Conservation (phyloP, 2,888 invertebrate genomes). For the Entomobrya proxima region DNA sequence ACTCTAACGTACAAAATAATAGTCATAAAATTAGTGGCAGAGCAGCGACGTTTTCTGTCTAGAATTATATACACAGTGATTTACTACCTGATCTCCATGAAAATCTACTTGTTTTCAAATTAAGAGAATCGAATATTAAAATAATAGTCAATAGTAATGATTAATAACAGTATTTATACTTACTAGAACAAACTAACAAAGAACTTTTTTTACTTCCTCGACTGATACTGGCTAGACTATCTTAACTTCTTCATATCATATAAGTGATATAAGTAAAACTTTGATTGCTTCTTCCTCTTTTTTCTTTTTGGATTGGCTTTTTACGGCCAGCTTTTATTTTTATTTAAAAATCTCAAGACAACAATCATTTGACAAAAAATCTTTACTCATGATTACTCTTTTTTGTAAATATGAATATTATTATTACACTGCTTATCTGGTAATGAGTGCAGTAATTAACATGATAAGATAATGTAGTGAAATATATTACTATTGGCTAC, state of each 20-base stretch:
- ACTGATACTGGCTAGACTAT: background rate
- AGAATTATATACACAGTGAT: background rate
- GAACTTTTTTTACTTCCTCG: background rate
- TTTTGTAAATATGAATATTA: background rate
- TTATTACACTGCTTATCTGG: background rate
- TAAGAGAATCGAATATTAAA: background rate
- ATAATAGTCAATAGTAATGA: background rate
- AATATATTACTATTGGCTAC: conserved; percentile 5
- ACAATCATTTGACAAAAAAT: too few species aligned
- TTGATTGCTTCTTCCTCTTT: background rate
- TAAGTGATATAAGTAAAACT: background rate
- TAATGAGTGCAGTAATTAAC: background rate
- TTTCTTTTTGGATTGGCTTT: background rate
- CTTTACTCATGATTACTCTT: background rate
- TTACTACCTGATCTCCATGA: background rate
- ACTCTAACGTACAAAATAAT: background rate
- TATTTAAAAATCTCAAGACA: background rate
- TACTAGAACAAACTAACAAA: too few species aligned
- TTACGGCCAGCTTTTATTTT: background rate
- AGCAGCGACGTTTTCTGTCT: background rate
- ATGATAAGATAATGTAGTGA: conserved; percentile 9
- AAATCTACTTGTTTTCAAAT: background rate
- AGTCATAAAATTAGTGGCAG: background rate
- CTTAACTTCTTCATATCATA: background rate
- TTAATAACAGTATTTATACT: too few species aligned